A percentile compares a stretch with the other conserved stretches of the same genome.
Evolutionary conservation across 2,797 vertebrate genomes (phyloP).

Genomic region (Melanotaenia maccullochi): DNA sequence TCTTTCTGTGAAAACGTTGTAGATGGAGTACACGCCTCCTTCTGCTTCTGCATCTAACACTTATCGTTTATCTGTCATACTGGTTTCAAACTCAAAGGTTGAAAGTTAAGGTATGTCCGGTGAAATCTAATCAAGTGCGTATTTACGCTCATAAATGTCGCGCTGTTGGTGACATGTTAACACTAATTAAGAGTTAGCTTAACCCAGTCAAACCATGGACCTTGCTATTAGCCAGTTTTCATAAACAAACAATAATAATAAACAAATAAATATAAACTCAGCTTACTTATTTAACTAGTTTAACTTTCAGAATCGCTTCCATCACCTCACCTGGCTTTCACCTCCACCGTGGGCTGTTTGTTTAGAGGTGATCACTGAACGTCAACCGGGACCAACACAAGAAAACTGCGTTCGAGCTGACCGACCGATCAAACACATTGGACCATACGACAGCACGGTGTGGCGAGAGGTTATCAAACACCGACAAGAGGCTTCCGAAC

Average conservation of each 20-base stretch:
- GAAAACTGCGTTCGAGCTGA: slow-evolving; percentile 65
- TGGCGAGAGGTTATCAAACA: slow-evolving; percentile 18
- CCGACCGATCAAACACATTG: slow-evolving; percentile 70
- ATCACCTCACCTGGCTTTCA: slow-evolving; percentile 55
- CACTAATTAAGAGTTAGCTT: slow-evolving; percentile 26
- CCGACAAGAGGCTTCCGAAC: slow-evolving; percentile 1
- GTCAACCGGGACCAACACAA: slow-evolving; percentile 75
- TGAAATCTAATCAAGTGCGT: background rate
- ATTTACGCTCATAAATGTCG: background rate
- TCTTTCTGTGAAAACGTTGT: slow-evolving; percentile 27
- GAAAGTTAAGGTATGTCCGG: background rate
- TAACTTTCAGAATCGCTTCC: background rate
- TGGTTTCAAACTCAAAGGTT: background rate
- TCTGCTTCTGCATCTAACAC: slow-evolving; percentile 1
- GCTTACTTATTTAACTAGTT: background rate
- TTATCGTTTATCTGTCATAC: background rate
- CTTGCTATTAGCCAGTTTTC: slow-evolving; percentile 9
- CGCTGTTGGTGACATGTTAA: background rate
- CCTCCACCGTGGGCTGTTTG: slow-evolving; percentile 42
- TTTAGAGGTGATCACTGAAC: slow-evolving; percentile 42
- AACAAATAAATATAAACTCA: background rate
- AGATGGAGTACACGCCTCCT: slow-evolving; percentile 58
- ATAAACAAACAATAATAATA: background rate
- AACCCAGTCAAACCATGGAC: slow-evolving; percentile 5
- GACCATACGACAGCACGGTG: slow-evolving; percentile 53